Evolutionary conservation across 1,140 invertebrate genomes (phyloP).

Genomic region (Tetranychus cinnabarinus): DNA sequence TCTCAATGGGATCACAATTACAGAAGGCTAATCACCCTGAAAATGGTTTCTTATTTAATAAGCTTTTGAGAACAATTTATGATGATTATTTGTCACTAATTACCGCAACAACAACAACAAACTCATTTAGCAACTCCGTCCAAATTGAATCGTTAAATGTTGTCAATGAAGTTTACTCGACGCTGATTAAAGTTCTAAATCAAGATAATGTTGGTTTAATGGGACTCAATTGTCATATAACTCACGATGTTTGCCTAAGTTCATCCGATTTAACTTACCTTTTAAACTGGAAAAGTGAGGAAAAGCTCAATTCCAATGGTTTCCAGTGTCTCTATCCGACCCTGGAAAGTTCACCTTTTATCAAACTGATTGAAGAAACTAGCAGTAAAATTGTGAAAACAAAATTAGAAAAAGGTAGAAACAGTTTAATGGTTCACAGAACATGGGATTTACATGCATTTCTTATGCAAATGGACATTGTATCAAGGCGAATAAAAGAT

Average conservation of each 20-base stretch:
- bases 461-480: conserved; percentile 2
- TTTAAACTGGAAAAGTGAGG: conserved; percentile 18
- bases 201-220: conserved; percentile 13
- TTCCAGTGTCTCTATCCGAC: conserved; percentile 1
- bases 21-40: conserved; percentile 5
- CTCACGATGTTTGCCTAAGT: conserved; percentile 18
- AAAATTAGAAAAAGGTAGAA: background rate
- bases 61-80: conserved; percentile 11
- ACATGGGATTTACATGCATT: conserved; percentile 11
- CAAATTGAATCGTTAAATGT: background rate
- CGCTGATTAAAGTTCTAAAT: background rate
- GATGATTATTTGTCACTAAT: conserved; percentile 13
- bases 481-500: too few species aligned
- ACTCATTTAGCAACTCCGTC: too few species aligned
- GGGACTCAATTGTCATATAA: conserved; percentile 16
- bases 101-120: background rate
- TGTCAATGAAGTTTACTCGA: conserved; percentile 11
- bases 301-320: conserved; percentile 8
- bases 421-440: background rate
- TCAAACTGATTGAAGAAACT: background rate
- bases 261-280: conserved; percentile 17
- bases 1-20: conserved; percentile 14
- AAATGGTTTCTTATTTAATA: conserved; percentile 2
- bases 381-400: background rate
- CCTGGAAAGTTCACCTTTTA: too few species aligned